Base-by-base conservation (phyloP, 37 sponge, comb jelly and placozoan genomes). In the Axinella damicornis region DNA sequence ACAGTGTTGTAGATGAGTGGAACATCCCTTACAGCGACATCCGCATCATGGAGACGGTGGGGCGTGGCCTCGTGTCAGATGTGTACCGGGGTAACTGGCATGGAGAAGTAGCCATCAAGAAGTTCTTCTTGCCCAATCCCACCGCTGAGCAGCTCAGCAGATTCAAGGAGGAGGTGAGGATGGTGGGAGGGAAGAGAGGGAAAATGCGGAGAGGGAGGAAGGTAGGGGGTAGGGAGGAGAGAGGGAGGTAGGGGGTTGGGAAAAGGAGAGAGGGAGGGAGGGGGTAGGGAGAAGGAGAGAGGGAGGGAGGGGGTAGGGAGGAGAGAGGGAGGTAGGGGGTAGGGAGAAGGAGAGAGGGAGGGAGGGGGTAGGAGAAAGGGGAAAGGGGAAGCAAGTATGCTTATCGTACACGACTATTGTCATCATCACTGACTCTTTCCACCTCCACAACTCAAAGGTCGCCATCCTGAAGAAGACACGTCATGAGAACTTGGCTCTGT, bases 51-150 rank as follows among this genome's bases (percentile, higher is more conserved):
- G 87, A 89, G 53, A 33, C 55, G 58, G 57, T 96, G 21, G 74
- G 87, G 22, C 59, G 75, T 40, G 82, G 77, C 12, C 71, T 65
- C 5, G 87, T 87, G 73, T 55, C 66, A 31, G 75, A 87, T 73
- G 90, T 94, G 1, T 87, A 77, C 84, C 76, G 71, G 53, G 98
- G 93, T 2, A 74, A 97, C 78, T 97, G 98, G 98, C 98, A 97
- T 68, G 98, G 98, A 18, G 87, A 97, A 31, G 98, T 97, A 59
- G 86, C 90, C 57, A 82, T 97, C 58, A 95, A 97, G 82, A 79
- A 59, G 76, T 89, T 93, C 79, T 57, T 59, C 66, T 53, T 90
- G 59, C 87, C 89, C 14, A 66, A 93, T 70, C 89, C 94, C n/a
- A 95, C 94, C 52, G n/a, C 46, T 0, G 69, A 89, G 63, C 96